A percentile compares a stretch with the other conserved stretches of the same genome.
These are phyloP conservation scores for Drosophila pseudotakahashii DNA, from an alignment of 2,888 invertebrate species.

Conservation along the genomic window DNA sequence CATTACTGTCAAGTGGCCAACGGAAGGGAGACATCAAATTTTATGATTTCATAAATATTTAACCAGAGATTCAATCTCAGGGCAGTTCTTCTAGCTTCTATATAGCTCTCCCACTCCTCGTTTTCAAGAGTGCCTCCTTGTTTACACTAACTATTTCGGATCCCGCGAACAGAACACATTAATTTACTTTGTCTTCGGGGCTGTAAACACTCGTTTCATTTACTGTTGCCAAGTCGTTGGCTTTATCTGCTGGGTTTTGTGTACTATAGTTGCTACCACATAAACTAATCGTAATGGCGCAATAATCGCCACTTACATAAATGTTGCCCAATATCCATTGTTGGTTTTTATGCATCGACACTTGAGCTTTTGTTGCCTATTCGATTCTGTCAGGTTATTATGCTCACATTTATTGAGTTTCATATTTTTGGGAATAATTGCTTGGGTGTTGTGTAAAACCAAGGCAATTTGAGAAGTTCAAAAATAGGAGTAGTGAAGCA, in stretches of 20 bases:
- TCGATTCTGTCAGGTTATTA: slow-evolving; percentile 50
- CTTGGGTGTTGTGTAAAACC: background rate
- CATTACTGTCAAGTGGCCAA: slow-evolving; percentile 76
- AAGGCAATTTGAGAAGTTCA: too few relatives aligned
- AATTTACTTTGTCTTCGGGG: slow-evolving; percentile 71
- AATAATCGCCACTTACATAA: slow-evolving; percentile 72
- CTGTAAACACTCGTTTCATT: slow-evolving; percentile 61
- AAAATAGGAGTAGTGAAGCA: too few relatives aligned
- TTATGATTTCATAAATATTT: slow-evolving; percentile 84
- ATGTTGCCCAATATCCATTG: slow-evolving; percentile 67
- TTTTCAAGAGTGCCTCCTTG: slow-evolving; percentile 40
- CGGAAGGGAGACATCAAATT: slow-evolving; percentile 83
- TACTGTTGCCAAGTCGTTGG: slow-evolving; percentile 44
- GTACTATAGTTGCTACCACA: slow-evolving; percentile 36
- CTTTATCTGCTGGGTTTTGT: slow-evolving; percentile 11
- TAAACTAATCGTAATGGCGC: slow-evolving; percentile 65
- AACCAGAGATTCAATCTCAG: slow-evolving; percentile 33
- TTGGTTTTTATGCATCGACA: slow-evolving; percentile 35
- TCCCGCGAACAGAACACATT: slow-evolving; percentile 58
- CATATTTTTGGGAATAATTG: background rate
- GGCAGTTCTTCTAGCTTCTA: slow-evolving; percentile 5
- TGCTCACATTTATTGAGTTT: slow-evolving; percentile 33
- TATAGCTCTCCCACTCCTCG: slow-evolving; percentile 6
- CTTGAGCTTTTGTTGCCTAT: slow-evolving; percentile 6
- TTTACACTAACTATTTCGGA: slow-evolving; percentile 67